These are phyloP conservation scores for Scophthalmus maximus DNA, from an alignment of 2,113 vertebrate species.

Conservation along the genomic window DNA sequence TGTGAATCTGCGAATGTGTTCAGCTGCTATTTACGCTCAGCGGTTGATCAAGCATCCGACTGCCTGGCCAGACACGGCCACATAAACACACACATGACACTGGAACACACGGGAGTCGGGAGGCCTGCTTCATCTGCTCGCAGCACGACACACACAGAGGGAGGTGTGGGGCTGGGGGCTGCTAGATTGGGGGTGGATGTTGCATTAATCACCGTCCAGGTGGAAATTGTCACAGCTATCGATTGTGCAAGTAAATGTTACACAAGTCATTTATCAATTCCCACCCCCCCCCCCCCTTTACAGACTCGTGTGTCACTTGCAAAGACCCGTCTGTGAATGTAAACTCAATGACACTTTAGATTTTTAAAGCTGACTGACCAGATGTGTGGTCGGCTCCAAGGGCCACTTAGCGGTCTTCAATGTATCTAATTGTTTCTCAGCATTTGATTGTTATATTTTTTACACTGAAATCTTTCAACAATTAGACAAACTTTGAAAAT, in stretches of 20 bases:
- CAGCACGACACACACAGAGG: constrained; percentile 75
- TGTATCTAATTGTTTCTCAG: background rate
- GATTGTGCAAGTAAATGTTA: constrained; percentile 97
- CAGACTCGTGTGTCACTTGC: constrained; percentile 85
- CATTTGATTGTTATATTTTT: background rate
- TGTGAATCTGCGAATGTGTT: constrained; percentile 49
- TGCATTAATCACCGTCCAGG: constrained; percentile 93
- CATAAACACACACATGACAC: constrained; percentile 8
- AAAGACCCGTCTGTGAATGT: constrained; percentile 57
- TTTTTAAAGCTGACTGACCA: constrained; percentile 20
- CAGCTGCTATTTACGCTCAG: constrained; percentile 44
- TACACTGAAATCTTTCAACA: background rate
- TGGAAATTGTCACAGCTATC: constrained; percentile 93
- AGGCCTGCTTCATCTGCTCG: constrained; percentile 76
- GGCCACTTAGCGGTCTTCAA: background rate
- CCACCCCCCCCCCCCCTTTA: constrained; percentile 61
- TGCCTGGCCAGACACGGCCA: constrained; percentile 30
- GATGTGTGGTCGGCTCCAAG: background rate
- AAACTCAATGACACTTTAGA: constrained; percentile 32
- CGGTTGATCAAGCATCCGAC: constrained; percentile 45
- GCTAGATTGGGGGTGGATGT: constrained; percentile 79
- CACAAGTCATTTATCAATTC: constrained; percentile 93
- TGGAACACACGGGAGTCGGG: constrained; percentile 32
- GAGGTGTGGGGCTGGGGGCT: constrained; percentile 66
- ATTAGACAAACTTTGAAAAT: background rate